These are phyloP conservation scores for Protaetia brevitarsis DNA, from an alignment of 1,140 invertebrate genomes.

Conservation along the genomic window DNA sequence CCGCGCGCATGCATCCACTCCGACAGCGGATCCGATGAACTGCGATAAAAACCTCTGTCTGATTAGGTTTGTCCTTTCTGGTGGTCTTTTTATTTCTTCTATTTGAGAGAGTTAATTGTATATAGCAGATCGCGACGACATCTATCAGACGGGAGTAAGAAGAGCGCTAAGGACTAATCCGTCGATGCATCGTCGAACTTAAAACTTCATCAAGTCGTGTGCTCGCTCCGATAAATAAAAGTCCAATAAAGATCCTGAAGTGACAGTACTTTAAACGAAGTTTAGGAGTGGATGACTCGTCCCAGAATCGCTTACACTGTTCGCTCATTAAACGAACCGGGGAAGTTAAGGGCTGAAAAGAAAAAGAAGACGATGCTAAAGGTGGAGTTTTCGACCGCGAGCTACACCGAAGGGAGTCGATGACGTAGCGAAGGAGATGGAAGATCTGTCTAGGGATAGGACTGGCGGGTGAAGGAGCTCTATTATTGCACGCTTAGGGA, in stretches of 20 bases:
- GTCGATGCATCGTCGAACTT: background rate
- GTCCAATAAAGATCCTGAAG: conserved; percentile 10
- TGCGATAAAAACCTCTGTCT: too few species aligned
- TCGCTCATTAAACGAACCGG: conserved; percentile 6
- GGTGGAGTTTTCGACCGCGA: background rate
- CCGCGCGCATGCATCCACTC: background rate
- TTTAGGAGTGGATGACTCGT: background rate
- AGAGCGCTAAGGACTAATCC: too few species aligned
- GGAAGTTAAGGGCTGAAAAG: background rate
- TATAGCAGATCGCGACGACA: background rate
- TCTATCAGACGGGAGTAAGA: background rate
- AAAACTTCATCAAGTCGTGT: conserved; percentile 5
- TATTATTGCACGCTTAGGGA: too few species aligned
- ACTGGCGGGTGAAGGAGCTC: too few species aligned
- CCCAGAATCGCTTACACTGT: conserved; percentile 7
- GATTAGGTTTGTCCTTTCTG: too few species aligned
- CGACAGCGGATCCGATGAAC: background rate
- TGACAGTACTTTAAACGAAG: conserved; percentile 16
- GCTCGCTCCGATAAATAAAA: conserved; percentile 11
- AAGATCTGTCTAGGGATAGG: too few species aligned
- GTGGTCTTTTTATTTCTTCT: too few species aligned
- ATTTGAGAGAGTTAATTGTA: conserved; percentile 10
- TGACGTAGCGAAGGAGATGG: too few species aligned
- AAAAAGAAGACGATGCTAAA: background rate
- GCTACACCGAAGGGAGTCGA: background rate